These are phyloP conservation scores for Balaeniceps rex DNA, from an alignment of 2,113 vertebrate genomes.

Conservation along the genomic window DNA sequence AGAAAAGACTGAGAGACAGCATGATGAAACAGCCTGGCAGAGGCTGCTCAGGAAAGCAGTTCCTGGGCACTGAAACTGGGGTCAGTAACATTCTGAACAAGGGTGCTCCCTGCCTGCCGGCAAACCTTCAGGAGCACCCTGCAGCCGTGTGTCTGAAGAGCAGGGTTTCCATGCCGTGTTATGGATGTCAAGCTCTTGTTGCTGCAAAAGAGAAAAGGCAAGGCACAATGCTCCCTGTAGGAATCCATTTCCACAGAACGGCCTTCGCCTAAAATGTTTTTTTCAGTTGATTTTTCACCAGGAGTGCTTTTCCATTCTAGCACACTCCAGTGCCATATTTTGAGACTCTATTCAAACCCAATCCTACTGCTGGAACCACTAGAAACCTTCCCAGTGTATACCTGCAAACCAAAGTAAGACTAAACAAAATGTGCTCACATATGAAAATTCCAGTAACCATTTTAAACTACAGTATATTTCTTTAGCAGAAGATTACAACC, in stretches of 20 bases:
- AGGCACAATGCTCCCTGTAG: background rate
- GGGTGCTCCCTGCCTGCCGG: background rate
- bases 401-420: background rate
- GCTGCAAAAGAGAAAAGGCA: background rate
- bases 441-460: background rate
- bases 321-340: background rate
- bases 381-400: background rate
- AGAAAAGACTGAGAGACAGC: background rate
- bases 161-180: background rate
- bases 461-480: background rate
- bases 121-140: background rate
- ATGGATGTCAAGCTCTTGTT: background rate
- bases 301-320: background rate
- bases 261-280: background rate
- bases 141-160: rapidly evolving
- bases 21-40: background rate
- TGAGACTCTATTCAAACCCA: background rate
- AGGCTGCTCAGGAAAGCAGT: background rate
- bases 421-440: background rate
- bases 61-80: background rate
- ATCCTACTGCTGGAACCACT: background rate
- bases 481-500: background rate
- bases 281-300: background rate
- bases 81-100: background rate
- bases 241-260: background rate